These are phyloP conservation scores for Drosophila fuyamai DNA, from an alignment of 1,140 invertebrate species.

Conservation along the genomic window DNA sequence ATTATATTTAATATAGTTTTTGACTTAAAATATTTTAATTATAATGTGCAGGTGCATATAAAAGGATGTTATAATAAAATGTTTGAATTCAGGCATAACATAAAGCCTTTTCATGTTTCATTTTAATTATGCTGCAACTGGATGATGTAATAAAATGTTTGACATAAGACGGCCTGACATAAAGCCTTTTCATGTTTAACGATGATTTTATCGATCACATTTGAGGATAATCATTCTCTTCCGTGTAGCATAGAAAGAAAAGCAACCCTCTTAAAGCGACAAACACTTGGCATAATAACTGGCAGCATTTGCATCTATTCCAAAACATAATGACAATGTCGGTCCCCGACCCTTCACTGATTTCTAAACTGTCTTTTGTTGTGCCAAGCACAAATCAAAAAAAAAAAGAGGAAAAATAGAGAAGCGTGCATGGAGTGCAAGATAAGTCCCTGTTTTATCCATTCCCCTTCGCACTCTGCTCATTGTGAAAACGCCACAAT, in stretches of 20 bases:
- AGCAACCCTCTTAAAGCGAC: constrained; percentile 15
- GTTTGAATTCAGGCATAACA: too few species aligned
- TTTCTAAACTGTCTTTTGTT: constrained; percentile 80
- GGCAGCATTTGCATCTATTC: constrained; percentile 42
- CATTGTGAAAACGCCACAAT: constrained; percentile 67
- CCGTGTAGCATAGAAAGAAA: neutral
- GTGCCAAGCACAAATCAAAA: constrained; percentile 47
- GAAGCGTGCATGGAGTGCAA: constrained; percentile 60
- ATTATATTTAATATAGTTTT: too few species aligned
- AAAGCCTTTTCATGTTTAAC: neutral
- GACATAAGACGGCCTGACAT: neutral
- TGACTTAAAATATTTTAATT: too few species aligned
- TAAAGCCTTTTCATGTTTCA: too few species aligned
- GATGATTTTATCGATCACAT: neutral
- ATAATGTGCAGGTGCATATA: too few species aligned
- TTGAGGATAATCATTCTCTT: neutral
- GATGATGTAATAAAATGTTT: too few species aligned
- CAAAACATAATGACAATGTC: constrained; percentile 48
- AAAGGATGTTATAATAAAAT: too few species aligned
- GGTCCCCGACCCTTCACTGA: constrained; percentile 41
- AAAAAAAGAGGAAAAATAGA: constrained; percentile 1
- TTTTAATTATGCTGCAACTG: too few species aligned
- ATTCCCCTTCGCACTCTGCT: constrained; percentile 24
- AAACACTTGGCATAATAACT: constrained; percentile 49
- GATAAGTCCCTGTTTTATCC: constrained; percentile 53